phyloP scores from a whole-genome alignment of 2,113 vertebrate species.

The Triplophysa tibetana region DNA sequence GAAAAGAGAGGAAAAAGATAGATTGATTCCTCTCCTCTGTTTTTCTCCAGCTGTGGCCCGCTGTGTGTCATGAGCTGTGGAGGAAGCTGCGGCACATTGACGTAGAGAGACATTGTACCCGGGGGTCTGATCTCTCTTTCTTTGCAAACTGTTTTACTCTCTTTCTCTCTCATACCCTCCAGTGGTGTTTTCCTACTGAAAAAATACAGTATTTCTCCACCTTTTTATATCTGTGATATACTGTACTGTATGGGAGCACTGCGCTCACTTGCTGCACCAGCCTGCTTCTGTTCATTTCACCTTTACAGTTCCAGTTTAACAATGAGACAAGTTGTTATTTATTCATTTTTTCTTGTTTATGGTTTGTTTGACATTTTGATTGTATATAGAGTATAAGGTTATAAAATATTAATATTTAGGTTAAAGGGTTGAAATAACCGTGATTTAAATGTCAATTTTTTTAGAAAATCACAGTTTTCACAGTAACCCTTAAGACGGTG shows the following conservation, averaged over 20 bases:
- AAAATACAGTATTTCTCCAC: not conserved
- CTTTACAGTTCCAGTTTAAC: not conserved
- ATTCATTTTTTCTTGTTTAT: no score
- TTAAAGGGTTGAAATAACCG: no score
- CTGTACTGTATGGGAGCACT: not conserved
- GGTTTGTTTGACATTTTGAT: no score
- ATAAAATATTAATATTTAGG: no score
- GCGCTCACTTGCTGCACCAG: not conserved
- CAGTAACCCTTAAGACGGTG: no score
- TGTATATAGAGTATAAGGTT: no score
- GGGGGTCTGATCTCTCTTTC: slow-evolving; percentile 54
- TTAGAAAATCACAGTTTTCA: no score
- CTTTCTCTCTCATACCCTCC: not conserved
- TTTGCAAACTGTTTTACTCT: slow-evolving; percentile 43
- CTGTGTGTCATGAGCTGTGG: slow-evolving; percentile 53
- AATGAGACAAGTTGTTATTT: not conserved
- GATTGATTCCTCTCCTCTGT: slow-evolving; percentile 45
- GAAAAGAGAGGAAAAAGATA: not conserved
- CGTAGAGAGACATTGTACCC: slow-evolving; percentile 54
- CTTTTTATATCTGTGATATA: not conserved
- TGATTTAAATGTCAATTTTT: no score
- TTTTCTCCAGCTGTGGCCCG: slow-evolving; percentile 57
- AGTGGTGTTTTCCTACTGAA: not conserved
- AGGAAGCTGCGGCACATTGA: slow-evolving; percentile 45
- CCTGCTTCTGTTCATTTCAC: not conserved